A percentile compares a stretch with the other conserved stretches of the same genome.
phyloP scores from a whole-genome alignment of 1,140 invertebrate genomes.

The Nephila pilipes region DNA sequence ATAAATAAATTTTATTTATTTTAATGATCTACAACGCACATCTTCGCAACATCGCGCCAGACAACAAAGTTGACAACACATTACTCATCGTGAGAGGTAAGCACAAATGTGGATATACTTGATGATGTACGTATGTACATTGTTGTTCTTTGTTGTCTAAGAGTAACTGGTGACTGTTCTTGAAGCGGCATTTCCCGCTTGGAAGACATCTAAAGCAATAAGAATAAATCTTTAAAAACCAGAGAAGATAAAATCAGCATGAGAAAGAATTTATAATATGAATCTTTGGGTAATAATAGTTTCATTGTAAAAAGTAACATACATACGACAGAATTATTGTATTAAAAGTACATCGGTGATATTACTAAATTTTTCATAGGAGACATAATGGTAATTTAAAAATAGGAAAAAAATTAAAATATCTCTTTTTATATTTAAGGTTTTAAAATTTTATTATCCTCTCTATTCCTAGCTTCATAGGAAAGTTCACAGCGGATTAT shows the following conservation, averaged over 20 bases:
- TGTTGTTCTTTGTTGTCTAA: not conserved
- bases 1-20: not conserved
- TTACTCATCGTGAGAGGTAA: not conserved
- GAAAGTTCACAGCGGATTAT: no score
- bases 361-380: no score
- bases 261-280: no score
- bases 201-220: slow-evolving; percentile 1
- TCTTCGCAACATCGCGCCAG: not conserved
- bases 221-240: not conserved
- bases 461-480: no score
- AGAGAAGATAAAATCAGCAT: no score
- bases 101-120: not conserved
- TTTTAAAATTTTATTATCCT: no score
- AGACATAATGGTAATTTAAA: not conserved
- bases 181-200: not conserved
- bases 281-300: no score
- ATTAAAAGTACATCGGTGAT: not conserved
- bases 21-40: not conserved
- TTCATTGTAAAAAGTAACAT: no score
- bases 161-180: not conserved
- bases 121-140: not conserved
- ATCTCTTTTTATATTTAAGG: no score
- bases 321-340: no score
- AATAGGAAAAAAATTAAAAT: no score
- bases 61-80: slow-evolving; percentile 34